phyloP scores from a whole-genome alignment of 2,888 invertebrate species.

The Neoaliturus tenellus region DNA sequence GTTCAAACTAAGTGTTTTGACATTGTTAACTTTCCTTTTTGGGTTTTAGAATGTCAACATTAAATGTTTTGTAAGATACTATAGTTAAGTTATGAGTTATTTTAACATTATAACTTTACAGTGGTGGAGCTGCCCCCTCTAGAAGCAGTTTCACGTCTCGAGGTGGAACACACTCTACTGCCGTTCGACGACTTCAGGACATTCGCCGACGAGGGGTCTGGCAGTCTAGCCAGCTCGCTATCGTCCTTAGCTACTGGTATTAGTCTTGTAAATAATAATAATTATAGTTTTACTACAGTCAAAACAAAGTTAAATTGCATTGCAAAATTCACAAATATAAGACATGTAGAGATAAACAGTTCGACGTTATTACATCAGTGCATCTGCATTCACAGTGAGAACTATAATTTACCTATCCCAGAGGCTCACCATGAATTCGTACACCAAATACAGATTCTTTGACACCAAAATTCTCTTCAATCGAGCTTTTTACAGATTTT shows the following conservation, averaged over 20 bases:
- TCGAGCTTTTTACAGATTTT: no score
- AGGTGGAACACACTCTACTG: slow-evolving; percentile 97
- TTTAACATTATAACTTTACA: no score
- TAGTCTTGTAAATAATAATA: neutral
- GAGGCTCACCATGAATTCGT: no score
- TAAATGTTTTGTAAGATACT: no score
- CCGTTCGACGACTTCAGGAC: slow-evolving; percentile 99
- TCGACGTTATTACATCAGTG: neutral
- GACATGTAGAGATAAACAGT: neutral
- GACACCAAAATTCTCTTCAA: no score
- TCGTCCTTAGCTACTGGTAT: slow-evolving; percentile 96
- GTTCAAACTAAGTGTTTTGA: no score
- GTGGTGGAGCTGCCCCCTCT: slow-evolving; percentile 14
- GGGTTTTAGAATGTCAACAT: no score
- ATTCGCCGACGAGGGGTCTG: slow-evolving; percentile 99
- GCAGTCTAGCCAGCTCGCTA: slow-evolving; percentile 96
- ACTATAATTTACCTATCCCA: no score
- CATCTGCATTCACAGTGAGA: neutral
- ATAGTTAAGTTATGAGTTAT: no score
- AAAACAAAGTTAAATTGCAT: neutral
- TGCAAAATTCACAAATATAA: neutral
- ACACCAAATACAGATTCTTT: no score
- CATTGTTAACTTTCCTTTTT: no score
- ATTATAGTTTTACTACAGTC: neutral
- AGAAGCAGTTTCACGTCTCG: slow-evolving; percentile 70